phyloP scores from a whole-genome alignment of 2,113 vertebrate genomes.

The Spea multiplicata region DNA sequence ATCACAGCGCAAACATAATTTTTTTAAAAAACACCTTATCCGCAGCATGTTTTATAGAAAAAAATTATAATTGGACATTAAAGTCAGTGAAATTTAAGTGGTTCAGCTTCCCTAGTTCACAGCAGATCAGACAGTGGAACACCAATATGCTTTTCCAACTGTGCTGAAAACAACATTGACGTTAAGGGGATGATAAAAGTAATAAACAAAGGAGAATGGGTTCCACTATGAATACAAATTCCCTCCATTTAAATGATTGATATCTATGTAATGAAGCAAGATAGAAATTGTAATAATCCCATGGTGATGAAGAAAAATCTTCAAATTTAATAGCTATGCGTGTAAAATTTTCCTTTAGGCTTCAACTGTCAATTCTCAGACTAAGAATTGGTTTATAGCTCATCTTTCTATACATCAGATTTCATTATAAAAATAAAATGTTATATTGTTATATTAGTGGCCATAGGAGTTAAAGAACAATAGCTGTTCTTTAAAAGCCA shows the following conservation, averaged over 20 bases:
- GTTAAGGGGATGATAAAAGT: constrained; percentile 5
- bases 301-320: background rate
- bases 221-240: background rate
- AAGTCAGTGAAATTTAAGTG: constrained; percentile 4
- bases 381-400: background rate
- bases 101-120: constrained; percentile 17
- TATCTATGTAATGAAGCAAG: constrained; percentile 18
- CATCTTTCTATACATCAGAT: background rate
- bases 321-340: background rate
- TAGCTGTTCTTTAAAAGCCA: background rate
- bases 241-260: constrained; percentile 27
- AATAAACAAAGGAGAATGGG: background rate
- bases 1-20: background rate
- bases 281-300: background rate
- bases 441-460: background rate
- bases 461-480: background rate
- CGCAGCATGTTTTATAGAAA: constrained; percentile 17
- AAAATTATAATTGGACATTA: constrained; percentile 12
- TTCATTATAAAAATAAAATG: background rate
- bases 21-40: background rate
- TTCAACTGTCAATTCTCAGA: background rate
- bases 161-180: constrained; percentile 16
- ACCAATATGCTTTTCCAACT: constrained; percentile 31
- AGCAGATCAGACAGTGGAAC: constrained; percentile 1
- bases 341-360: background rate